Evolutionary conservation across 2,113 vertebrate species (phyloP).

Genomic region (Tychaedon coryphoeus): DNA sequence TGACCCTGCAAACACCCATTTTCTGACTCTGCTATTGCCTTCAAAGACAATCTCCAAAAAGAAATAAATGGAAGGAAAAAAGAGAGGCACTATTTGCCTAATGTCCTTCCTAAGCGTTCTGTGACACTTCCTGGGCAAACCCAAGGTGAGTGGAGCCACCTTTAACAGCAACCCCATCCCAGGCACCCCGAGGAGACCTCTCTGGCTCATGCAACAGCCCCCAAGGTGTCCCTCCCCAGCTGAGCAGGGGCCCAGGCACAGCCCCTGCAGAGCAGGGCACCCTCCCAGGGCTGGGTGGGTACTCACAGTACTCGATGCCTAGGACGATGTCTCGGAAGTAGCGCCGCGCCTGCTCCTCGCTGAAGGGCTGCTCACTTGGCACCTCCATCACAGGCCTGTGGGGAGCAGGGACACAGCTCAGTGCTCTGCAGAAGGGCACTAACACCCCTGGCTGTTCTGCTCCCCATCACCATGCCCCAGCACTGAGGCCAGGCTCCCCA

Average conservation of each 20-base stretch:
- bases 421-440: rapidly evolving
- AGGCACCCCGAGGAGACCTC: rapidly evolving
- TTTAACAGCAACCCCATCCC: not conserved
- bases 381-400: constrained; percentile 95
- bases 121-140: not conserved
- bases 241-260: rapidly evolving
- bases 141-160: not conserved
- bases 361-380: constrained; percentile 84
- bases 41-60: not conserved
- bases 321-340: constrained; percentile 94
- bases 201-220: not conserved
- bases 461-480: not conserved
- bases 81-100: not conserved
- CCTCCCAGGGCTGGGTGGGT: not conserved
- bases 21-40: not conserved
- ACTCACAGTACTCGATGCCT: constrained; percentile 97
- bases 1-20: not conserved
- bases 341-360: constrained; percentile 87
- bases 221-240: not conserved
- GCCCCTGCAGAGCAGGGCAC: not conserved
- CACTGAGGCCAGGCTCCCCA: not conserved
- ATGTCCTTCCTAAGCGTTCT: not conserved
- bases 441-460: not conserved
- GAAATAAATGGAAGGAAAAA: not conserved
- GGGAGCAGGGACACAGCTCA: not conserved